Evolutionary conservation across 2,113 vertebrate species (phyloP).

Genomic region (Corythornis vintsioides): DNA sequence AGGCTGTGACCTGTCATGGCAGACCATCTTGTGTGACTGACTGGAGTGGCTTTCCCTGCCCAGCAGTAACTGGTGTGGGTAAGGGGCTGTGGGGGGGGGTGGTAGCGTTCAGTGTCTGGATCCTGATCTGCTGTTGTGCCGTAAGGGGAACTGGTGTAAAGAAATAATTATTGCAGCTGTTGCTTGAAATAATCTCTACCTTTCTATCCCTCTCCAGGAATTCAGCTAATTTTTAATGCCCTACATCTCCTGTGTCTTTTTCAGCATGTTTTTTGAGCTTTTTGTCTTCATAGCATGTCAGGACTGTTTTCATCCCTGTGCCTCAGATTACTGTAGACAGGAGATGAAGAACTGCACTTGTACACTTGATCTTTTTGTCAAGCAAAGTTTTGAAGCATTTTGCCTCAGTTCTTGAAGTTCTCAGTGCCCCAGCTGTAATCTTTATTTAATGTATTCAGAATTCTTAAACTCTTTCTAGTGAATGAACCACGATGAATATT

Average conservation of each 20-base stretch:
- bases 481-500: conserved; percentile 28
- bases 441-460: conserved; percentile 50
- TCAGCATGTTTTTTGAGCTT: neutral
- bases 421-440: conserved; percentile 24
- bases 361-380: neutral
- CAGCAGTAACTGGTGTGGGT: neutral
- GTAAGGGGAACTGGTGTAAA: neutral
- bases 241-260: neutral
- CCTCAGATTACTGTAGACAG: neutral
- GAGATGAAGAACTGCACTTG: neutral
- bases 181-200: neutral
- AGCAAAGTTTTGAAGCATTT: neutral
- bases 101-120: neutral
- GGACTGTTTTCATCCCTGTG: neutral
- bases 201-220: neutral
- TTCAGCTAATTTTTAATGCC: neutral
- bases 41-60: neutral
- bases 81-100: neutral
- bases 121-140: neutral
- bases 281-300: neutral
- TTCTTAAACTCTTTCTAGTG: conserved; percentile 26
- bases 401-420: conserved; percentile 16
- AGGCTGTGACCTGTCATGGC: rapidly evolving
- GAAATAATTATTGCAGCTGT: neutral
- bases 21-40: neutral